Evolutionary conservation across 1,140 invertebrate genomes (phyloP).

Genomic region (Ctenoplectra terminalis): DNA sequence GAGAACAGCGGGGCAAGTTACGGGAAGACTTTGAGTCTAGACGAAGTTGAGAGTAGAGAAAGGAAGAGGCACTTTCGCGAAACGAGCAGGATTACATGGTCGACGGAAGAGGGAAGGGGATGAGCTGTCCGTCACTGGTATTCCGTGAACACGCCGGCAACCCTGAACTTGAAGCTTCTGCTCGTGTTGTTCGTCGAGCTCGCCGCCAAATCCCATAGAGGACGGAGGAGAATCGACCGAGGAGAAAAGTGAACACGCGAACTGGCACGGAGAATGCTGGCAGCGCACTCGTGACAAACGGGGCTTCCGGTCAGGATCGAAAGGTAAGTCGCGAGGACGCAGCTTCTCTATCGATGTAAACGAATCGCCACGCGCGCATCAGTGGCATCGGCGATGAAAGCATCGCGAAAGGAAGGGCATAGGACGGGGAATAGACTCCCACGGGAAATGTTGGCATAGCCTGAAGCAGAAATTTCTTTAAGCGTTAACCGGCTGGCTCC

Average conservation of each 20-base stretch:
- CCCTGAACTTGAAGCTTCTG: constrained; percentile 8
- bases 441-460: constrained; percentile 32
- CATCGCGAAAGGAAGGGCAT: not conserved
- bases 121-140: not conserved
- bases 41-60: not conserved
- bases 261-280: constrained; percentile 52
- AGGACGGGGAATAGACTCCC: not conserved
- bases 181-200: not conserved
- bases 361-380: not conserved
- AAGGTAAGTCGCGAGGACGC: constrained; percentile 51
- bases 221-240: not conserved
- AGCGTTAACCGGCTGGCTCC: not conserved
- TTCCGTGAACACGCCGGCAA: not conserved
- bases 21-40: not conserved
- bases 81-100: constrained; percentile 31
- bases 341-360: not conserved
- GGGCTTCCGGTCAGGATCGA: constrained; percentile 61
- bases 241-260: constrained; percentile 25
- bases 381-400: not conserved
- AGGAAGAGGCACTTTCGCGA: constrained; percentile 13
- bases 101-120: too few relatives aligned
- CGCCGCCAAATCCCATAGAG: not conserved
- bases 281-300: constrained; percentile 67
- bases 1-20: not conserved
- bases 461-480: constrained; percentile 50